These are phyloP conservation scores for Eretmocerus hayati DNA, from an alignment of 2,888 invertebrate genomes.

Conservation along the genomic window DNA sequence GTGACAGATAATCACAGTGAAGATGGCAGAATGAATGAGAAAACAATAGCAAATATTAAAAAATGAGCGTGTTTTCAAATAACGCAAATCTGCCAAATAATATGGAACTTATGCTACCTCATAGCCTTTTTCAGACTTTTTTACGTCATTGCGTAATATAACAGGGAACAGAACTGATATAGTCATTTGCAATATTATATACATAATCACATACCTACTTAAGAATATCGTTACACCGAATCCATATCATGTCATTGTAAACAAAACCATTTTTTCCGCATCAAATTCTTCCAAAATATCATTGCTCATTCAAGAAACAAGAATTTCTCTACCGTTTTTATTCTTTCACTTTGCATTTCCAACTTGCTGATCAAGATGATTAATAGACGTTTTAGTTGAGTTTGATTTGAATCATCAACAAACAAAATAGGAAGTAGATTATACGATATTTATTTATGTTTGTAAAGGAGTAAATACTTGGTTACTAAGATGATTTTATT, in stretches of 20 bases:
- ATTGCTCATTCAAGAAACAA: slow-evolving; percentile 1
- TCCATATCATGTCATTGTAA: slow-evolving; percentile 4
- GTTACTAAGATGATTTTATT: slow-evolving; percentile 19
- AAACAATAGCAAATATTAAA: slow-evolving; percentile 3
- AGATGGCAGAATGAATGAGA: background rate
- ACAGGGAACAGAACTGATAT: slow-evolving; percentile 30
- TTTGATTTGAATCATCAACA: slow-evolving; percentile 10
- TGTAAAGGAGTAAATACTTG: slow-evolving; percentile 16
- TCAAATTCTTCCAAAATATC: slow-evolving; percentile 5
- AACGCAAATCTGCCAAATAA: slow-evolving; percentile 32
- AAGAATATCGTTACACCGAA: slow-evolving; percentile 13
- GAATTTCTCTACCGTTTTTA: slow-evolving; percentile 5
- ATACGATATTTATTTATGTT: slow-evolving; percentile 21
- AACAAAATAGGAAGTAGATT: slow-evolving; percentile 10
- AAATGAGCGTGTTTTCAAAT: slow-evolving; percentile 1
- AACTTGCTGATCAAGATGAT: too few species aligned
- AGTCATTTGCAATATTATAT: slow-evolving; percentile 14
- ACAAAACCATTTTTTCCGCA: slow-evolving; percentile 8
- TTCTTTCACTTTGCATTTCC: too few species aligned
- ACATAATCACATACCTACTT: slow-evolving; percentile 11
- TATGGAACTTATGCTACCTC: slow-evolving; percentile 42
- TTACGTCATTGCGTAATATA: slow-evolving; percentile 13
- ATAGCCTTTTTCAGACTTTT: slow-evolving; percentile 31
- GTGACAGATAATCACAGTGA: slow-evolving; percentile 1
- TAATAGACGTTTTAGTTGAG: slow-evolving; percentile 13